Evolutionary conservation across 1,140 invertebrate genomes (phyloP), one percentile per base, ranked within the genome.

Genomic region (Scylla paramamosain): DNA sequence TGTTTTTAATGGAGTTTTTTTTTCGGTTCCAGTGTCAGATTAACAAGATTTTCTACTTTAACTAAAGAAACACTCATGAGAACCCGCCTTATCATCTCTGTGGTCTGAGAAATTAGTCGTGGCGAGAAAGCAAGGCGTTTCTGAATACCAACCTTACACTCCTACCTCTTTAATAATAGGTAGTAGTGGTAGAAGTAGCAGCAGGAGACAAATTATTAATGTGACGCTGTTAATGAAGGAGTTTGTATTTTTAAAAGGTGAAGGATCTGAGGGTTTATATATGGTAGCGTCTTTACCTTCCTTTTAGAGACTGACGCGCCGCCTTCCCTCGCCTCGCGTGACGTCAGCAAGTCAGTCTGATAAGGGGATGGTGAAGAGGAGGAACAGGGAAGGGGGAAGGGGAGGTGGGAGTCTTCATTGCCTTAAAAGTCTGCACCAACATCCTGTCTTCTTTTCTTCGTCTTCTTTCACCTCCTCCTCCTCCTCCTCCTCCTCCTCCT

Each of bases 281-380:
- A 77, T 77, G 67, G 67, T 77, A 77, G 67, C 67, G 67, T 77
- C 67, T 77, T 77, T 20, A 77, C 67, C 20, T 77, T 77, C 67
- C 67, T 77, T 77, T 77, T 20, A 7, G 16, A n/a, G 67, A 77
- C 7, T n/a, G 4, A 7, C 6, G 67, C 67, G 67, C 20, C 16
- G 20, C 67, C 67, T 77, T 77, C n/a, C n/a, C 67, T 77, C 25
- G 20, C 20, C 52, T 59, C 52, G 3, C 12, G 25, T 77, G 67
- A 77, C 67, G 67, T 77, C 67, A 77, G 67, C 67, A 77, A 77
- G 4, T 77, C 25, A n/a, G n/a, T n/a, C 67, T 7, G n/a, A 3
- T 77, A n/a, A 77, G 67, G 67, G 67, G n/a, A n/a, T n/a, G n/a
- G 67, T 25, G 67, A 8, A n/a, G 67, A 20, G 20, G 8, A n/a